phyloP scores from a whole-genome alignment of 2,888 invertebrate genomes.

The Ornithoptera alexandrae region DNA sequence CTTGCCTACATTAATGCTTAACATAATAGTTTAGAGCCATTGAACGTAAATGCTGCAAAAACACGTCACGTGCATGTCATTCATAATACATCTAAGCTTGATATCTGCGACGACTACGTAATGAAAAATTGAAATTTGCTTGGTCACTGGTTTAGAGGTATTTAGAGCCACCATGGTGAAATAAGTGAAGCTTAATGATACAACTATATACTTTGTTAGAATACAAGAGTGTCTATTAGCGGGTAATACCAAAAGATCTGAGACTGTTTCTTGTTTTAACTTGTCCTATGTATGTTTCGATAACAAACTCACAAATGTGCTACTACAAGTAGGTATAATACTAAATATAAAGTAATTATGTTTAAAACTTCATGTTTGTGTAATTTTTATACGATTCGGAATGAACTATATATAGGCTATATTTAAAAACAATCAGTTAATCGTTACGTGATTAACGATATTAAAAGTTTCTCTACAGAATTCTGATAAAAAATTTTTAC shows the following conservation, averaged over 20 bases:
- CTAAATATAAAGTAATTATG: neutral
- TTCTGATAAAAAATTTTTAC: slow-evolving; percentile 34
- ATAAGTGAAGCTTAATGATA: slow-evolving; percentile 1
- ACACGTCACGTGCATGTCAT: slow-evolving; percentile 62
- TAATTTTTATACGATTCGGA: neutral
- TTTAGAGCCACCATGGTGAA: slow-evolving; percentile 1
- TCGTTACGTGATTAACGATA: slow-evolving; percentile 22
- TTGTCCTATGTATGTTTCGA: too few species aligned
- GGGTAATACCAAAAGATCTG: neutral
- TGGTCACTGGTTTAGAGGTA: slow-evolving; percentile 6
- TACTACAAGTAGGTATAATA: neutral
- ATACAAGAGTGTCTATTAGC: neutral
- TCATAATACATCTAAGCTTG: slow-evolving; percentile 55
- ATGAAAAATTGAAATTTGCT: slow-evolving; percentile 33
- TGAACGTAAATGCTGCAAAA: slow-evolving; percentile 44
- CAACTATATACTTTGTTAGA: neutral
- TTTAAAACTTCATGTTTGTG: neutral
- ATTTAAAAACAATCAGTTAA: neutral
- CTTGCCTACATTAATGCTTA: slow-evolving; percentile 32
- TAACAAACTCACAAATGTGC: too few species aligned
- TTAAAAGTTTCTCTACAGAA: slow-evolving; percentile 30
- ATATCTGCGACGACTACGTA: slow-evolving; percentile 51
- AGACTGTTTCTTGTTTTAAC: neutral
- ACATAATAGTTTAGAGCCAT: slow-evolving; percentile 30
- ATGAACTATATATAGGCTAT: neutral